Conservation (phyloP, 2,888 invertebrate species). For the Caenorhabditis japonica region DNA sequence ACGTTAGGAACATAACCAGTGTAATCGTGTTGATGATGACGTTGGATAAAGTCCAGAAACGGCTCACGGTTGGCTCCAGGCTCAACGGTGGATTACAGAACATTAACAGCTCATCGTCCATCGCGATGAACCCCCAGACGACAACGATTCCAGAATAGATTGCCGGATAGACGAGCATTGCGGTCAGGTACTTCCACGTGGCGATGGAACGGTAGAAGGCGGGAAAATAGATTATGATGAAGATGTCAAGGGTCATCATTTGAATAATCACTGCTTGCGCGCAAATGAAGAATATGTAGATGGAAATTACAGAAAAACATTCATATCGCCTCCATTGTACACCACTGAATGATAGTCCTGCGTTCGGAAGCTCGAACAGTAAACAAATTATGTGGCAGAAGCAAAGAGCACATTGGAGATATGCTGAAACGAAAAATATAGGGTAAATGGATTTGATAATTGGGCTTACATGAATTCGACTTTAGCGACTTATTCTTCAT, state of each 20-base stretch:
- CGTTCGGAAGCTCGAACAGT: slow-evolving; percentile 42
- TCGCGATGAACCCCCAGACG: slow-evolving; percentile 25
- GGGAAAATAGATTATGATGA: slow-evolving; percentile 32
- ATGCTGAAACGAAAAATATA: no score
- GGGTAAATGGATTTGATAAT: not conserved
- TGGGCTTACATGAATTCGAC: slow-evolving; percentile 25
- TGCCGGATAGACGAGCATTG: slow-evolving; percentile 10
- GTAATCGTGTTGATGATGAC: slow-evolving; percentile 35
- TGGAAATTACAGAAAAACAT: slow-evolving; percentile 33
- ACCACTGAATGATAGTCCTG: slow-evolving; percentile 35
- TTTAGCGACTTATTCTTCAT: slow-evolving; percentile 11
- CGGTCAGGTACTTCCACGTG: slow-evolving; percentile 27
- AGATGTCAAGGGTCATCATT: slow-evolving; percentile 46
- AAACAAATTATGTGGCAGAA: slow-evolving; percentile 42
- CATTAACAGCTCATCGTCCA: slow-evolving; percentile 37
- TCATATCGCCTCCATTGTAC: slow-evolving; percentile 25
- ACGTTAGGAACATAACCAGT: slow-evolving; percentile 12
- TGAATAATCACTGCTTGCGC: slow-evolving; percentile 44
- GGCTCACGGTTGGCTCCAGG: slow-evolving; percentile 22
- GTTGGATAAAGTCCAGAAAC: slow-evolving; percentile 29
- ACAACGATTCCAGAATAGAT: slow-evolving; percentile 13
- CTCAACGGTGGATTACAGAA: slow-evolving; percentile 38
- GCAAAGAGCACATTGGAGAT: slow-evolving; percentile 1
- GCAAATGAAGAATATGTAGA: slow-evolving; percentile 49
- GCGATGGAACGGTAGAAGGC: slow-evolving; percentile 23